Base-by-base conservation (phyloP, 37 sponge, comb jelly and placozoan genomes). In the Corticium candelabrum region DNA sequence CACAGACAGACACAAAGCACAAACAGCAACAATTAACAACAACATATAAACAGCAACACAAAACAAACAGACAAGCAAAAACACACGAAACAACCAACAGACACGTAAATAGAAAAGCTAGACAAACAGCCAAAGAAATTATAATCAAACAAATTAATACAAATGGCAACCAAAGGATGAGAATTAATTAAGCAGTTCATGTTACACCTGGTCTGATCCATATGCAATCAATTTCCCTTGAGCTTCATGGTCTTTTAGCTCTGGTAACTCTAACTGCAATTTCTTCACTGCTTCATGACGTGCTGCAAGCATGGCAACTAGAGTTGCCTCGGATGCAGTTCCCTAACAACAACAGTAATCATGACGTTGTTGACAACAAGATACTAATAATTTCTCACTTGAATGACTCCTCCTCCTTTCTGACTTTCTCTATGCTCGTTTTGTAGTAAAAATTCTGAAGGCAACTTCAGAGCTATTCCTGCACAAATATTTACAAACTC, bases 321-420 rank as follows among this genome's bases (percentile, higher is more conserved):
- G 62, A 50, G 21, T 11, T 21, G 62, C 21, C 62, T 50, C 62
- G 21, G 15, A 27, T 21, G 62, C 62, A 27, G 62, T 50, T 50
- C 62, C 62, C 62, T 50, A n/a, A n/a, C n/a, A n/a, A n/a, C n/a
- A n/a, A n/a, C n/a, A n/a, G 62, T 50, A 27, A 50, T 21, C 11
- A 50, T 27, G 62, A 50, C 21, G 21, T 11, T 50, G 62, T 50
- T 21, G 11, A 11, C 21, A 21, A 50, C 62, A 21, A 27, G 15
- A 27, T 50, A 50, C 21, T 11, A 27, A 50, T 50, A 27, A 27
- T 21, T 27, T 50, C 11, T 11, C 11, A 50, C 62, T 21, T 50
- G 62, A 50, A 50, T 50, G 62, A 50, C 62, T 50, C 62, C 62
- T 50, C 62, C 62, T 11, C 62, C 62, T 11, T 50, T 11, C 62